Evolutionary conservation across 2,888 invertebrate species (phyloP).

Genomic region (Bedellia somnulentella): DNA sequence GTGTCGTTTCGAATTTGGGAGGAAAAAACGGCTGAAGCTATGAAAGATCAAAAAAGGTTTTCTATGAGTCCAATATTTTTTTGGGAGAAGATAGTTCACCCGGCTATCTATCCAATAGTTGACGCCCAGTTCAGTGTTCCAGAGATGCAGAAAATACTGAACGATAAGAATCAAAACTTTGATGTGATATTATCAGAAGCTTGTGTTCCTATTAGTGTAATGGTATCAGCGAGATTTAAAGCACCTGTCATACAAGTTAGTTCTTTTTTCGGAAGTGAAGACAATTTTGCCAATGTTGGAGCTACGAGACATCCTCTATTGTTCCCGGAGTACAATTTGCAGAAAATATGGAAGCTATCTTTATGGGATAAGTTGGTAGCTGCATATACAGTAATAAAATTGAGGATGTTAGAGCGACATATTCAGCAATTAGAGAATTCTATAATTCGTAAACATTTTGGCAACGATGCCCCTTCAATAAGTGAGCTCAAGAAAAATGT

Average conservation of each 20-base stretch:
- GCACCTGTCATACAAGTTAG: slow-evolving; percentile 4
- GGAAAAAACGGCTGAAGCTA: not conserved
- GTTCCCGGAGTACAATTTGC: slow-evolving; percentile 1
- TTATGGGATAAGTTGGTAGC: not conserved
- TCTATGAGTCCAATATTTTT: not conserved
- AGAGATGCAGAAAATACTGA: slow-evolving; percentile 2
- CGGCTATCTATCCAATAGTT: not conserved
- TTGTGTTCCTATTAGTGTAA: not conserved
- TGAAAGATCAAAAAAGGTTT: not conserved
- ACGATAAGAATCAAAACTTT: slow-evolving; percentile 3
- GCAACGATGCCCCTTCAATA: not conserved
- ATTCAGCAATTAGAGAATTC: not conserved
- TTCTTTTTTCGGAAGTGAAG: slow-evolving; percentile 1
- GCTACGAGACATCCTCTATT: slow-evolving; percentile 1
- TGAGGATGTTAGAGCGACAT: not conserved
- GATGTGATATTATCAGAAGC: slow-evolving; percentile 4
- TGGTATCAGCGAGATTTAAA: slow-evolving; percentile 1
- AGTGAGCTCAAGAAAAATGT: not conserved
- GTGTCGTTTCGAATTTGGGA: slow-evolving; percentile 2
- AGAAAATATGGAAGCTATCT: not conserved
- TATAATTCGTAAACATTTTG: slow-evolving; percentile 1
- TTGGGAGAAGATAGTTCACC: not conserved
- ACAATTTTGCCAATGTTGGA: not conserved
- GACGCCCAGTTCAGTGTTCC: not conserved
- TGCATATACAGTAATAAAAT: not conserved